Base-by-base conservation (phyloP, 2,797 vertebrate species). In the Leuciscus waleckii region DNA sequence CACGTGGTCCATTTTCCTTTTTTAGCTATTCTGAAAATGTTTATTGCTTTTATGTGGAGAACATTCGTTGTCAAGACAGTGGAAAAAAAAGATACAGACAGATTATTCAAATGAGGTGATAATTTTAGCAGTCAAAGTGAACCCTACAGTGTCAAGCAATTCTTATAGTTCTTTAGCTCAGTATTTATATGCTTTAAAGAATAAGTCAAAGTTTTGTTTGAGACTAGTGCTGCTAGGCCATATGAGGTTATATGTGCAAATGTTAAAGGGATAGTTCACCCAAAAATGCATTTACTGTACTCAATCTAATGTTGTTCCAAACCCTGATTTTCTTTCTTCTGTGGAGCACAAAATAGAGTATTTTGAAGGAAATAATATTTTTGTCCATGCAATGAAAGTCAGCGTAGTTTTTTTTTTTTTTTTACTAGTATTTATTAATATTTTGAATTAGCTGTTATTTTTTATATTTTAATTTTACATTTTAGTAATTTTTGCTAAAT, bases 61-160 rank as follows among this genome's bases (percentile, higher is more conserved):
- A 35, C n/a, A 69, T 58, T 73, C 23, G 5, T 61, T 61, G 79
- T 73, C 51, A 37, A 26, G 37, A 63, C 9, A 1, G 21, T 69
- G 46, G 37, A 32, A 54, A n/a, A 39, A 58, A 43, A 86, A 71
- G 79, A 79, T 68, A 56, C 49, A 76, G 77, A 61, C 43, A 29
- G 85, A 89, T 87, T 84, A 81, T 87, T 87, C 71, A 86, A 84
- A 89, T 81, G 13, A 75, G 84, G 77, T 77, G 83, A 73, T 73
- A 65, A 39, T 49, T 75, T 65, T 54, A 81, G 78, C 49, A 67
- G 77, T 65, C 68, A 83, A 54, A 32, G 23, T 71, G 73, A 79
- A 54, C 81, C 35, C 70, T 9, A 68, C 26, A 63, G 37, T 85
- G 83, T 56, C 23, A 26, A 37, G 32, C 11, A 35, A 70, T 85